Base-by-base conservation (phyloP, 2,113 vertebrate species). In the Actenoides lindsayi region DNA sequence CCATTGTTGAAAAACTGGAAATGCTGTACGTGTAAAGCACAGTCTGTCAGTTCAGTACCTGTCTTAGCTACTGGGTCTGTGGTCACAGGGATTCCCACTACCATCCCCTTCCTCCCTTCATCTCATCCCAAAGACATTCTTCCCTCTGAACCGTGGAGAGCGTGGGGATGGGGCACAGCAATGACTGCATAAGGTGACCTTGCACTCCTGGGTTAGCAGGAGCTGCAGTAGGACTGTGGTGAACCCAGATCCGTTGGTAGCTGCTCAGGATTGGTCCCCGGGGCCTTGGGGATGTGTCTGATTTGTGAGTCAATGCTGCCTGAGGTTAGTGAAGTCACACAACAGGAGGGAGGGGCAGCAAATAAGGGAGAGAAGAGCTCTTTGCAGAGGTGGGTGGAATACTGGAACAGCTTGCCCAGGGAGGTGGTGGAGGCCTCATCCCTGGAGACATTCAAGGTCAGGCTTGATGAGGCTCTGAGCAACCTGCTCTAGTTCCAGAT, bases 151-250 rank as follows among this genome's bases (percentile, higher is more conserved):
- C 41, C 60, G 16, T 28, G 27, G 62, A 6, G 50, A 62, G 18
- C 18, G 1, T 6, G 4, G 27, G 11, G 35, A 28, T 46, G 60
- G 21, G 64, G 25, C 39, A 39, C 33, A 62, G 80, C 60, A 64
- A 4, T 0, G 21, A 2, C 59, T 51, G 15, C 27, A 0, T 10
- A 4, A 56, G 46, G 60, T 27, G 46, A 4, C 53, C 19, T 14
- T 31, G 41, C 7, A 0, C 27, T 44, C 28, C 35, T 33, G 74
- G 31, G 17, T 12, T 35, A 30, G 60, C 51, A 56, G 78, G 57
- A 90, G 77, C 62, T 48, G 25, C 21, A 3, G 23, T 3, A 4
- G 20, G 85, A 3, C 54, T 60, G 57, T 30, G 44, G 24, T 42
- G 74, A 87, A 69, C 51, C 77, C 39, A 57, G 6, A 68, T 60